These are phyloP conservation scores for Troides aeacus DNA, from an alignment of 2,888 invertebrate species.

Conservation along the genomic window DNA sequence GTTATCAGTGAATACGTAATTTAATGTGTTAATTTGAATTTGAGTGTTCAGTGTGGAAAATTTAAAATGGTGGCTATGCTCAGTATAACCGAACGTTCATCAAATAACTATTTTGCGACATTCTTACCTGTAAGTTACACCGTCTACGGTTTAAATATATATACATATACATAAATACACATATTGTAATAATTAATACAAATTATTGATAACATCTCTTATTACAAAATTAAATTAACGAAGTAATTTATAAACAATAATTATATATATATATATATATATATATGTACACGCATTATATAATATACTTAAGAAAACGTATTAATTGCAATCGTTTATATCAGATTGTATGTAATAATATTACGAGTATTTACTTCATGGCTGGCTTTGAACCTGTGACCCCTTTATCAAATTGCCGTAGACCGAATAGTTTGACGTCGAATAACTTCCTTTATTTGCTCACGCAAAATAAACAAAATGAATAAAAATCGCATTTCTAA, in stretches of 20 bases:
- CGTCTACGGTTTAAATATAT: not conserved
- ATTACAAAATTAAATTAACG: not conserved
- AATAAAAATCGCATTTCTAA: conserved; percentile 46
- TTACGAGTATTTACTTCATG: conserved; percentile 6
- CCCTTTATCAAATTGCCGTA: conserved; percentile 29
- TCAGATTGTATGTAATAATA: conserved; percentile 6
- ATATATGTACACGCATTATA: not conserved
- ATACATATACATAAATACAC: too few species aligned
- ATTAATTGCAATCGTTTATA: conserved; percentile 4
- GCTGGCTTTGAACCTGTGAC: conserved; percentile 33
- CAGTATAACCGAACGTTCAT: conserved; percentile 52
- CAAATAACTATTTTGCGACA: conserved; percentile 65
- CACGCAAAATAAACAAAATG: conserved; percentile 38
- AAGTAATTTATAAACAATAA: not conserved
- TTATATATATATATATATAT: not conserved
- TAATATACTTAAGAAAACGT: not conserved
- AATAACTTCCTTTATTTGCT: conserved; percentile 36
- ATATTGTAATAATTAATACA: not conserved
- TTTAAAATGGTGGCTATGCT: conserved; percentile 61
- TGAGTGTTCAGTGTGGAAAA: not conserved
- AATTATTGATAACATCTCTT: not conserved
- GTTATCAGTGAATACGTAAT: not conserved
- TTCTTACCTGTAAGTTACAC: conserved; percentile 69
- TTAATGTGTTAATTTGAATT: not conserved
- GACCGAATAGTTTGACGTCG: conserved; percentile 30